Evolutionary conservation across 2,797 vertebrate genomes (phyloP).

Genomic region (Tachyglossus aculeatus): DNA sequence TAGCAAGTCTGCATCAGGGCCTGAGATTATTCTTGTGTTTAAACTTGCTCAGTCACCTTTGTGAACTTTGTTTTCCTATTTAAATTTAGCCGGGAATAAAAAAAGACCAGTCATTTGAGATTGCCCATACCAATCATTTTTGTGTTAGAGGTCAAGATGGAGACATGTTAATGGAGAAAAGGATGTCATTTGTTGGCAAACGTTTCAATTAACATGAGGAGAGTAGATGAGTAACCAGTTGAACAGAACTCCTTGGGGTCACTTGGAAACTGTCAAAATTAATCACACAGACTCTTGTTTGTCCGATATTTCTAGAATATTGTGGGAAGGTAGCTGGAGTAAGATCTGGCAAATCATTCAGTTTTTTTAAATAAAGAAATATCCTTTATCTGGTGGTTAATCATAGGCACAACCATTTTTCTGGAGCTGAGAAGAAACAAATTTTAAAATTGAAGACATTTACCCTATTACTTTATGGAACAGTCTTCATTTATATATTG

Average conservation of each 20-base stretch:
- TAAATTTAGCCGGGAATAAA: slow-evolving; percentile 2
- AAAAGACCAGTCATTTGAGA: slow-evolving; percentile 36
- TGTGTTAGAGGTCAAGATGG: slow-evolving; percentile 55
- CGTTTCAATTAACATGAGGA: slow-evolving; percentile 51
- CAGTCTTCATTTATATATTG: too few relatives aligned
- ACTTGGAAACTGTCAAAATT: slow-evolving; percentile 63
- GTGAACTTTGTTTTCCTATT: slow-evolving; percentile 5
- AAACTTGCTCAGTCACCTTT: neutral
- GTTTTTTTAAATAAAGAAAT: slow-evolving; percentile 46
- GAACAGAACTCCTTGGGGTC: slow-evolving; percentile 44
- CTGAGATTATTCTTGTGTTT: neutral
- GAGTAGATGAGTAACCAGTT: slow-evolving; percentile 31
- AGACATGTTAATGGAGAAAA: slow-evolving; percentile 62
- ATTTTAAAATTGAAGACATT: neutral
- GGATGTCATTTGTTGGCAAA: slow-evolving; percentile 71
- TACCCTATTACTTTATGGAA: too few relatives aligned
- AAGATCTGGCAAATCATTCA: slow-evolving; percentile 54
- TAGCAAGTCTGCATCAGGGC: neutral
- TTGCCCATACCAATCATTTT: slow-evolving; percentile 36
- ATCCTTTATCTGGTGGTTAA: slow-evolving; percentile 29
- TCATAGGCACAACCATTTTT: slow-evolving; percentile 26
- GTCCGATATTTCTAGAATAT: slow-evolving; percentile 64
- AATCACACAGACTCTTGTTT: slow-evolving; percentile 66
- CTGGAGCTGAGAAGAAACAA: neutral
- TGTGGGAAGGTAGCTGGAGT: slow-evolving; percentile 49